Evolutionary conservation across 2,113 vertebrate species (phyloP).

Genomic region (Mohoua ochrocephala): DNA sequence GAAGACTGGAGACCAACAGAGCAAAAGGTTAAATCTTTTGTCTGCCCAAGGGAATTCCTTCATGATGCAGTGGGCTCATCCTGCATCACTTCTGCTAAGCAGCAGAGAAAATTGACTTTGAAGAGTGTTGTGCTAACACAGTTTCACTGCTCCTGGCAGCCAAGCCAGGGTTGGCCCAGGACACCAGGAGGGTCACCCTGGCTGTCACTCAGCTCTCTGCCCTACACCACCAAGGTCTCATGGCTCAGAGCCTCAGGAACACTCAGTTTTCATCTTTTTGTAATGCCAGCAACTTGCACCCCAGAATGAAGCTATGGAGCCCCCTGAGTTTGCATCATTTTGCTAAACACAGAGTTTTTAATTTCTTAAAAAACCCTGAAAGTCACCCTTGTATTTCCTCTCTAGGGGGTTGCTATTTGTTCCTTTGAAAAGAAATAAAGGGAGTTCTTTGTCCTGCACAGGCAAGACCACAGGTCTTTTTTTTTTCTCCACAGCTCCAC

Average conservation of each 20-base stretch:
- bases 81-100: background rate
- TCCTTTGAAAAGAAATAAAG: background rate
- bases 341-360: background rate
- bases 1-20: background rate
- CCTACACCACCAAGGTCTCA: background rate
- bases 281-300: background rate
- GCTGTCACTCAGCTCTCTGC: background rate
- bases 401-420: background rate
- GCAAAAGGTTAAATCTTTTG: background rate
- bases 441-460: background rate
- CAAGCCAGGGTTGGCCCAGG: background rate
- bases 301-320: rapidly evolving
- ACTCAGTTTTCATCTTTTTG: background rate
- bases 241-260: background rate
- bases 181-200: background rate
- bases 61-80: background rate
- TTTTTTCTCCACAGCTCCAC: background rate
- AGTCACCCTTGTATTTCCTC: background rate
- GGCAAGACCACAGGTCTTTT: background rate
- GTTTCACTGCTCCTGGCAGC: background rate
- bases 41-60: background rate
- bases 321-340: background rate
- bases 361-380: background rate
- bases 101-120: background rate
- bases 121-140: background rate